Evolutionary conservation across 2,888 invertebrate genomes (phyloP), one percentile per base, ranked within the genome.

Genomic region (Archips xylosteana): DNA sequence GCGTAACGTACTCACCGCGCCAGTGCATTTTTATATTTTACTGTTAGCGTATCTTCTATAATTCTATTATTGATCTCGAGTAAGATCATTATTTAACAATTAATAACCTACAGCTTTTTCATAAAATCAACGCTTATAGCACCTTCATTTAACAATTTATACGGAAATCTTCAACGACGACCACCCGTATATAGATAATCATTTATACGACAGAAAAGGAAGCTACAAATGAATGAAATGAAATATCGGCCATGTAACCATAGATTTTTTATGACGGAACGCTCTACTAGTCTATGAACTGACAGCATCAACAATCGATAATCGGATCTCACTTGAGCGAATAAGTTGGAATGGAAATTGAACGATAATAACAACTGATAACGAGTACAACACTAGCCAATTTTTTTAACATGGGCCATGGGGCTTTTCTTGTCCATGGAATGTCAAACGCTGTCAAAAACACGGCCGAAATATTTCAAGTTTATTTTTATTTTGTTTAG

Each of bases 41-140:
- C 96, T 88, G 97, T 96, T 90, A 99, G 95, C 76, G 99, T 98
- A 95, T 99, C 99, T 95, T 99, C 99, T 86, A 99, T 97, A 95
- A 99, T 99, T 94, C 99, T 97, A 96, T 99, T 99, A 95, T 99
- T 98, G 95, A 99, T 99, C 96, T 99, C 99, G 91, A 99, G 96
- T 92, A 99, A 96, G 96, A 99, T 98, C 98, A 98, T 98, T 92
- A 92, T 92, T 94, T 91, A 91, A 93, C 90, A 92, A 92, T 93
- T 90, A 88, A 90, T 91, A 92, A 91, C 94, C 94, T 94, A 94
- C 92, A 90, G 90, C 81, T 90, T 92, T 92, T 89, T 88, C 92
- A 94, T 94, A 93, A 92, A 94, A 93, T 89, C 87, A 94, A 94
- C 92, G 93, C 90, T 78, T 93, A 94, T 86, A 94, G 94, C 94